These are phyloP conservation scores for Eilema caniola DNA, from an alignment of 2,888 invertebrate genomes.

Conservation along the genomic window DNA sequence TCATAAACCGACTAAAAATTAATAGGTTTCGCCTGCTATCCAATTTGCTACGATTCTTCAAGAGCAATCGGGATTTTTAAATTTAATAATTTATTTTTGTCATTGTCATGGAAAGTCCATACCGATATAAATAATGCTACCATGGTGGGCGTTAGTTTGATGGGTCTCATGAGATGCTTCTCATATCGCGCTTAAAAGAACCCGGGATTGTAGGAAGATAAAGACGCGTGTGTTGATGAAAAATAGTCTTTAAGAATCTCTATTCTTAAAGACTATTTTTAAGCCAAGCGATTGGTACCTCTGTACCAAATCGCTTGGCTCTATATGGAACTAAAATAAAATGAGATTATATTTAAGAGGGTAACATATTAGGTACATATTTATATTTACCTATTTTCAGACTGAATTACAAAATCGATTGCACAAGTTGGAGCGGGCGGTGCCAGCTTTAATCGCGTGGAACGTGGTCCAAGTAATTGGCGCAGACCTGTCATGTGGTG, in stretches of 20 bases:
- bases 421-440: slow-evolving; percentile 87
- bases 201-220: neutral
- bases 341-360: neutral
- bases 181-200: neutral
- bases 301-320: neutral
- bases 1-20: too few relatives aligned
- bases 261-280: too few relatives aligned
- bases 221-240: neutral
- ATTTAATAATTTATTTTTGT: too few relatives aligned
- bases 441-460: slow-evolving; percentile 89
- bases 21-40: neutral
- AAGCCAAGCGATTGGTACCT: too few relatives aligned
- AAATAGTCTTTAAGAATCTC: too few relatives aligned
- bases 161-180: too few relatives aligned
- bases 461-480: slow-evolving; percentile 83
- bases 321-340: neutral
- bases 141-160: neutral
- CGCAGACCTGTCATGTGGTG: slow-evolving; percentile 59
- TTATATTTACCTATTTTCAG: slow-evolving; percentile 74
- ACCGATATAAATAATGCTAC: too few relatives aligned
- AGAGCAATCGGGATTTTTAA: too few relatives aligned
- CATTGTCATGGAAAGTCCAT: too few relatives aligned
- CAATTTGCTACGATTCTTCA: neutral
- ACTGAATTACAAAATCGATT: slow-evolving; percentile 85
- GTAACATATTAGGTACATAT: too few relatives aligned